Base-by-base conservation (phyloP, 2,888 invertebrate species). In the Pseudoips prasinana region DNA sequence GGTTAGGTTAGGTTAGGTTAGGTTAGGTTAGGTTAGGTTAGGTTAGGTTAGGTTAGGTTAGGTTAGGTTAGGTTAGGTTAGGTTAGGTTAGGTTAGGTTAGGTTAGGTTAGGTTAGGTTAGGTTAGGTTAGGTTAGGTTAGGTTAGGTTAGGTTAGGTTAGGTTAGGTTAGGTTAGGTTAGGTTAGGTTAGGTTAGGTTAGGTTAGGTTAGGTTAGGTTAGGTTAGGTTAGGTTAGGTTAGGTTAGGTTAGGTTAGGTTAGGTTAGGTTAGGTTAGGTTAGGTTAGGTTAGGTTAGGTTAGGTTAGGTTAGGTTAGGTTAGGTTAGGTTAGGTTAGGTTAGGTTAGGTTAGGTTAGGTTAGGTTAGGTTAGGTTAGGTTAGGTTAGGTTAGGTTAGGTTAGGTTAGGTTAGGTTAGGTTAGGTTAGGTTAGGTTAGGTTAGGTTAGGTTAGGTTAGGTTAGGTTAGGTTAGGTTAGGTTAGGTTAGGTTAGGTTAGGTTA, bases 401-500 rank as follows among this genome's bases (percentile, higher is more conserved):
- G 39, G 33, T 39, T 32, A 37, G 39, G 43, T 26, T 22, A 27
- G 22, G 26, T 18, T 11, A 10, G 14, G 23, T 27, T 33, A 33
- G 49, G 14, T 44, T 45, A 46, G 46, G 50, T 45, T 51, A 50
- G 50, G 46, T 50, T 50, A 50, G 50, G 46, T 50, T 49, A 49
- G 46, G 50, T 46, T 50, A 50, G 50, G 46, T 46, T 48, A 48
- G 46, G 50, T 44, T 46, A 47, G 51, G 47, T 47, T 45, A 48
- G 44, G 45, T 36, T 39, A 34, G 39, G 39, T 37, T 37, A 39
- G 42, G 47, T 33, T 38, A 45, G 33, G 47, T 38, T 40, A 35
- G 37, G 35, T 38, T 40, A 38, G n/a, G n/a, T n/a, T n/a, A n/a
- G n/a, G n/a, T n/a, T n/a, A n/a, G n/a, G n/a, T n/a, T n/a, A n/a